Conservation (phyloP, 2,113 vertebrate genomes). For the Colistium nudipinnis region DNA sequence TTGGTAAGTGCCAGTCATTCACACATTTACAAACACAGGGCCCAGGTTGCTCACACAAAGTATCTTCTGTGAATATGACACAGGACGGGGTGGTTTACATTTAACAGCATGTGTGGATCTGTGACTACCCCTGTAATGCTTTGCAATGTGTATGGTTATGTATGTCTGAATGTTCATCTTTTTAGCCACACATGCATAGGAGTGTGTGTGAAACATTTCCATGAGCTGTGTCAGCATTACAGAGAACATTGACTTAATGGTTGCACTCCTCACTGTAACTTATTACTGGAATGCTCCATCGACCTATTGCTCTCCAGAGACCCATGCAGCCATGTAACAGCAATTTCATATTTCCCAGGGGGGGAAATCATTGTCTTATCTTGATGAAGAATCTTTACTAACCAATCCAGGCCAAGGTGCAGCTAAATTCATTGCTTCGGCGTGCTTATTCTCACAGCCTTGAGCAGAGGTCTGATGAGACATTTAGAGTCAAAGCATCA, state of each 20-base stretch:
- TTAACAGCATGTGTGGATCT: conserved; percentile 27
- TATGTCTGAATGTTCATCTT: not conserved
- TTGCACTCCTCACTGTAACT: conserved; percentile 21
- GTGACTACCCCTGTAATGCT: not conserved
- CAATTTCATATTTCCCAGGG: not conserved
- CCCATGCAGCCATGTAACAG: not conserved
- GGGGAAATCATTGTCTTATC: not conserved
- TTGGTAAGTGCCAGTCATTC: conserved; percentile 6
- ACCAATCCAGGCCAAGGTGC: too few relatives aligned
- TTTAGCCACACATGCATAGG: not conserved
- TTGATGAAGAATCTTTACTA: not conserved
- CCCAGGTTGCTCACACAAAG: conserved; percentile 17
- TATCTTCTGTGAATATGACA: not conserved
- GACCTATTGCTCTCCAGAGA: conserved; percentile 28
- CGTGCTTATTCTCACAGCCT: too few relatives aligned
- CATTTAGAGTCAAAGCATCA: not conserved
- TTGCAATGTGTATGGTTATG: not conserved
- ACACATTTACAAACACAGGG: conserved; percentile 33
- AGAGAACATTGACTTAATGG: conserved; percentile 21
- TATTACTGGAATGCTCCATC: conserved; percentile 46
- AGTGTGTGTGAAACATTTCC: conserved; percentile 3
- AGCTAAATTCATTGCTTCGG: too few relatives aligned
- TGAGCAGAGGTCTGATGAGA: not conserved
- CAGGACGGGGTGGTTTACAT: not conserved
- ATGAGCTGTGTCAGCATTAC: conserved; percentile 52